Percentiles rank a stretch among this genome's conserved stretches.
Evolutionary conservation across 2,797 vertebrate genomes (phyloP).

Genomic region (Oryzias sinensis): DNA sequence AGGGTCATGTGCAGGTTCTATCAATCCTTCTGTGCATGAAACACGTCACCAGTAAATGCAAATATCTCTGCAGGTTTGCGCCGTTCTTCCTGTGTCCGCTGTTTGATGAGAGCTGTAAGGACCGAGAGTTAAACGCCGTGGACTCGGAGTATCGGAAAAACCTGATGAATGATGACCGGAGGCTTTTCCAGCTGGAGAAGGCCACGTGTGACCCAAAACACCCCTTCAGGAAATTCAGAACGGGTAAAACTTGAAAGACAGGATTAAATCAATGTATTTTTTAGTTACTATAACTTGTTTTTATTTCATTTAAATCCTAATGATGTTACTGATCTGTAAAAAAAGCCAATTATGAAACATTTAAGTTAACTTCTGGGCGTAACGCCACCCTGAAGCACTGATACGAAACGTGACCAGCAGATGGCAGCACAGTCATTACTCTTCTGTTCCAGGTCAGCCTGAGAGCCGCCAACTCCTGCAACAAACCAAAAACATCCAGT

Average conservation of each 20-base stretch:
- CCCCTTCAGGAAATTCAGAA: constrained; percentile 99
- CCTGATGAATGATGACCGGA: constrained; percentile 96
- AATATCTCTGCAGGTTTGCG: constrained; percentile 81
- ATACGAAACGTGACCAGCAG: too few species aligned
- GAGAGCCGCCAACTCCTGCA: too few species aligned
- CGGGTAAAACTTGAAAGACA: constrained; percentile 77
- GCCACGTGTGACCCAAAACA: constrained; percentile 93
- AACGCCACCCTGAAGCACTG: too few species aligned
- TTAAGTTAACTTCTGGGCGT: too few species aligned
- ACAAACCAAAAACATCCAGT: too few species aligned
- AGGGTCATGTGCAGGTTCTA: too few species aligned
- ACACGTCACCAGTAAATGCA: background rate
- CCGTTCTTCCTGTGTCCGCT: constrained; percentile 97
- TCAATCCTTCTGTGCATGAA: background rate
- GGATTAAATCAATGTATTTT: background rate
- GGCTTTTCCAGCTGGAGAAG: constrained; percentile 96
- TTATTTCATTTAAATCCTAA: too few species aligned
- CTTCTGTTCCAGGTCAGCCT: too few species aligned
- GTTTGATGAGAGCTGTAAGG: constrained; percentile 98
- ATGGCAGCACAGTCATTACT: too few species aligned
- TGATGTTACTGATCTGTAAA: too few species aligned
- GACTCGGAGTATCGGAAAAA: constrained; percentile 98
- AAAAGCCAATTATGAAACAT: too few species aligned
- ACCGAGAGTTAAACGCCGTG: constrained; percentile 96
- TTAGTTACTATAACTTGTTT: background rate